Conservation (phyloP, 2,888 invertebrate genomes). For the Stenurella melanura region DNA sequence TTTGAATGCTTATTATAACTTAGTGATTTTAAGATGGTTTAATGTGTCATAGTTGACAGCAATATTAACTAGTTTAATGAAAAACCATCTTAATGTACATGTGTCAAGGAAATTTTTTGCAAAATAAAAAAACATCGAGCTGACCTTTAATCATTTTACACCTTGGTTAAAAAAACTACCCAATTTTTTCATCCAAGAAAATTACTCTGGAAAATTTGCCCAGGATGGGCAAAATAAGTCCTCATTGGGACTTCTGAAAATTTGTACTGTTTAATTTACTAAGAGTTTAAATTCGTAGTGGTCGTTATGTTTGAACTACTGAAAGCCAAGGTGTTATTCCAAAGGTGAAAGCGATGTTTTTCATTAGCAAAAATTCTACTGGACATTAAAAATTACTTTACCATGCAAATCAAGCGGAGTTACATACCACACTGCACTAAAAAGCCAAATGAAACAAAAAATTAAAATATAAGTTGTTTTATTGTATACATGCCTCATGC, state of each 20-base stretch:
- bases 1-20: too few species aligned
- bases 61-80: background rate
- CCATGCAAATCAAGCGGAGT: slow-evolving; percentile 42
- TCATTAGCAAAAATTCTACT: slow-evolving; percentile 28
- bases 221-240: background rate
- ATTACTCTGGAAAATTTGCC: background rate
- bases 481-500: slow-evolving; percentile 55
- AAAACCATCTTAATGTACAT: background rate
- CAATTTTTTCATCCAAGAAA: background rate
- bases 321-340: slow-evolving; percentile 36
- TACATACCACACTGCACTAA: slow-evolving; percentile 47
- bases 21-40: background rate
- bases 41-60: background rate
- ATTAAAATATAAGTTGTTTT: slow-evolving; percentile 48
- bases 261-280: background rate
- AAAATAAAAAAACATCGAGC: background rate
- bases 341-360: slow-evolving; percentile 26
- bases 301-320: slow-evolving; percentile 28
- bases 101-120: background rate
- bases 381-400: background rate
- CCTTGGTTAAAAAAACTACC: background rate
- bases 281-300: background rate
- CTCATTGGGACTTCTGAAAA: background rate
- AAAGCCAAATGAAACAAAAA: slow-evolving; percentile 53
- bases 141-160: background rate